These are phyloP conservation scores for Pogonognathellus flavescens DNA, from an alignment of 1,140 invertebrate species.

Conservation along the genomic window DNA sequence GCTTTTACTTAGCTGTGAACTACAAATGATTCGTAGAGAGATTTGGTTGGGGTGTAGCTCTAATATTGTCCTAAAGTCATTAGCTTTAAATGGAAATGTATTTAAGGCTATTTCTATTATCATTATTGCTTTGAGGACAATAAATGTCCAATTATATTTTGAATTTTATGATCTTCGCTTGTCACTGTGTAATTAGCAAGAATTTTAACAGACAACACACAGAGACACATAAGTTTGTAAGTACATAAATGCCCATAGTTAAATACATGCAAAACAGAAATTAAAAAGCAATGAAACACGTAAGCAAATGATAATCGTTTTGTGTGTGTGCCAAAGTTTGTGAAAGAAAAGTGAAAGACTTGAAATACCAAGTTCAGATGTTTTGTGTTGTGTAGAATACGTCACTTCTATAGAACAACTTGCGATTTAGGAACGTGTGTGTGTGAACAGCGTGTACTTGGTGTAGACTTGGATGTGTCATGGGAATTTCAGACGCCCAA, in stretches of 20 bases:
- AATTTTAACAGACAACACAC: not conserved
- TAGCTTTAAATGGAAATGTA: not conserved
- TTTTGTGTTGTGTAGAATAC: too few species aligned
- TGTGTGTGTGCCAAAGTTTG: not conserved
- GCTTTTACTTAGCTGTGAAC: too few species aligned
- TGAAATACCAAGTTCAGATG: not conserved
- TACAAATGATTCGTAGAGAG: constrained; percentile 4
- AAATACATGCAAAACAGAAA: not conserved
- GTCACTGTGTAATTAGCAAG: constrained; percentile 5
- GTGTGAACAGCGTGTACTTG: too few species aligned
- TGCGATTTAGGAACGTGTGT: too few species aligned
- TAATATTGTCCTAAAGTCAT: constrained; percentile 13
- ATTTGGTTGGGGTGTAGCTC: not conserved
- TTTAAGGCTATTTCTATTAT: constrained; percentile 21
- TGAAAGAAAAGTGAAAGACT: not conserved
- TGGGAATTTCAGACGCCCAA: too few species aligned
- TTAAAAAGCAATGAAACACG: constrained; percentile 3
- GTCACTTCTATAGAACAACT: too few species aligned
- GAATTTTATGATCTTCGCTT: constrained; percentile 28
- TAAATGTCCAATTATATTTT: constrained; percentile 37
- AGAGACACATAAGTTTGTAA: not conserved
- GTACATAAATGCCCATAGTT: too few species aligned
- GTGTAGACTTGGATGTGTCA: too few species aligned
- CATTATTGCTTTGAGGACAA: constrained; percentile 19
- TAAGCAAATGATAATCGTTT: not conserved